phyloP scores from a whole-genome alignment of 2,888 invertebrate species.

The Panopea generosa region DNA sequence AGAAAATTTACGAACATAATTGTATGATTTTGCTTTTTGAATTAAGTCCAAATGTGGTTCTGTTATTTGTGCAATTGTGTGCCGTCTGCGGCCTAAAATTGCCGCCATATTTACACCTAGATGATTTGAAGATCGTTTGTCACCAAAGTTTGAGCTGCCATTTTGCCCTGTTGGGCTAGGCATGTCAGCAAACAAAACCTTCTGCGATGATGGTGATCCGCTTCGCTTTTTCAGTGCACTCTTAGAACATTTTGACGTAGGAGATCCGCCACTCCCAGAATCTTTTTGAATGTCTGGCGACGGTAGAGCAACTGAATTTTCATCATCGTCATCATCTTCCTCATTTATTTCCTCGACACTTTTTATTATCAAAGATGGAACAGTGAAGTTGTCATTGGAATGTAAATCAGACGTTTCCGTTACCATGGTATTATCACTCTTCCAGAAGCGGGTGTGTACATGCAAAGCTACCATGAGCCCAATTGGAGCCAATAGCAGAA shows the following conservation, averaged over 20 bases:
- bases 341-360: slow-evolving; percentile 64
- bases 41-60: slow-evolving; percentile 69
- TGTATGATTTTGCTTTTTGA: slow-evolving; percentile 78
- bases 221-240: slow-evolving; percentile 59
- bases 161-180: slow-evolving; percentile 51
- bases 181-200: slow-evolving; percentile 57
- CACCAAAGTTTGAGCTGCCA: slow-evolving; percentile 41
- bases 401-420: slow-evolving; percentile 63
- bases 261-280: slow-evolving; percentile 46
- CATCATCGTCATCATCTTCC: slow-evolving; percentile 53
- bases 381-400: slow-evolving; percentile 65
- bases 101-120: slow-evolving; percentile 79
- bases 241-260: slow-evolving; percentile 48
- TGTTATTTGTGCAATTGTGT: slow-evolving; percentile 80
- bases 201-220: slow-evolving; percentile 59
- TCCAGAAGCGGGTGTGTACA: slow-evolving; percentile 41
- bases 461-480: slow-evolving; percentile 51
- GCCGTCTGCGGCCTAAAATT: slow-evolving; percentile 76
- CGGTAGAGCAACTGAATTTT: slow-evolving; percentile 50
- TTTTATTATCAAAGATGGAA: slow-evolving; percentile 68
- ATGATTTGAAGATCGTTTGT: slow-evolving; percentile 59
- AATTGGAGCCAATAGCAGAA: slow-evolving; percentile 50
- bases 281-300: slow-evolving; percentile 52
- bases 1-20: slow-evolving; percentile 84
- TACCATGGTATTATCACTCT: slow-evolving; percentile 37